A percentile compares a stretch with the other conserved stretches of the same genome.
phyloP scores from a whole-genome alignment of 1,140 invertebrate species.

The Eurosta solidaginis region DNA sequence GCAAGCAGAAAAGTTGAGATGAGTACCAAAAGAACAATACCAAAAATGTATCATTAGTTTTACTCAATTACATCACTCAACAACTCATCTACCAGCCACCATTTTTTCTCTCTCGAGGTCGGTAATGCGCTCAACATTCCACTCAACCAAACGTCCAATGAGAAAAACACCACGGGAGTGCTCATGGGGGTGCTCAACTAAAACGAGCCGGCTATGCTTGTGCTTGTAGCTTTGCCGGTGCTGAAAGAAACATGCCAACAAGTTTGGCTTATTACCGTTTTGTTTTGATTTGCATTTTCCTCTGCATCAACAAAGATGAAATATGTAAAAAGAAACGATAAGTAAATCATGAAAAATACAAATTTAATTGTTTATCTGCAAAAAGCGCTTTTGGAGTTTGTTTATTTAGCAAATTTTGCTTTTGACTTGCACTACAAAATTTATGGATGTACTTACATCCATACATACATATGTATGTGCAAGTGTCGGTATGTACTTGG shows the following conservation, averaged over 20 bases:
- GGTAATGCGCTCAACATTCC: neutral
- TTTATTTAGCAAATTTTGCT: neutral
- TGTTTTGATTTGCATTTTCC: constrained; percentile 26
- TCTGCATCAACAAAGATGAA: neutral
- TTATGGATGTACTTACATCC: too few species aligned
- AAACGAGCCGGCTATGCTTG: neutral
- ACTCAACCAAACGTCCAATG: neutral
- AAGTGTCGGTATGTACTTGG: too few species aligned
- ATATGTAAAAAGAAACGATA: neutral
- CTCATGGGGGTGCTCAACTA: neutral
- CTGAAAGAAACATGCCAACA: neutral
- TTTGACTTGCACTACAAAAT: constrained; percentile 8
- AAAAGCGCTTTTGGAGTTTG: constrained; percentile 22
- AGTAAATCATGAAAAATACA: neutral
- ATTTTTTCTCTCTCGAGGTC: too few species aligned
- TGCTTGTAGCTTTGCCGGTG: too few species aligned
- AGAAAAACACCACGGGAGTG: too few species aligned
- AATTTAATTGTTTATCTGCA: constrained; percentile 27
- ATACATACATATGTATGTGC: too few species aligned
- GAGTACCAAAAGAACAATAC: neutral
- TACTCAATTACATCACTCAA: neutral
- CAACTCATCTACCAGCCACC: neutral
- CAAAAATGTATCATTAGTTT: neutral
- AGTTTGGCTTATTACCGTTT: constrained; percentile 26
- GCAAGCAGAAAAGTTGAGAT: too few species aligned